phyloP scores from a whole-genome alignment of 2,113 vertebrate genomes.

The Callipepla californica region DNA sequence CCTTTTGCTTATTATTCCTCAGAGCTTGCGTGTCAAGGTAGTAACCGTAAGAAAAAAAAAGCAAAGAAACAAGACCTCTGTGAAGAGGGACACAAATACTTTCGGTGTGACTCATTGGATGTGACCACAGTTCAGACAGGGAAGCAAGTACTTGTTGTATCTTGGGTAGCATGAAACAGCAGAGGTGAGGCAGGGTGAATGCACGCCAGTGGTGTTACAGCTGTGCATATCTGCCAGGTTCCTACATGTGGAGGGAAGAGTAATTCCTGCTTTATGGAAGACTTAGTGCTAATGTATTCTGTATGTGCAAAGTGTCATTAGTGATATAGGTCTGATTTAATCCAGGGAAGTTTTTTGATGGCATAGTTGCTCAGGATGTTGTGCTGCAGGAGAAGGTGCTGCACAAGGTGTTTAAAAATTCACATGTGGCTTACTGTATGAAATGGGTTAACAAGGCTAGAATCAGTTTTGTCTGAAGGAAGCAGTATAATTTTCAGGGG shows the following conservation, averaged over 20 bases:
- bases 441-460: neutral
- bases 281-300: neutral
- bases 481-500: neutral
- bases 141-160: neutral
- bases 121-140: neutral
- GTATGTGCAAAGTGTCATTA: neutral
- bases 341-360: neutral
- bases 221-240: accelerated
- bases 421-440: neutral
- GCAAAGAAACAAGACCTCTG: neutral
- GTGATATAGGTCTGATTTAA: neutral
- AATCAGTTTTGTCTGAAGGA: neutral
- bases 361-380: neutral
- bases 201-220: neutral
- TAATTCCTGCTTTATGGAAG: neutral
- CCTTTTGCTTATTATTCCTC: neutral
- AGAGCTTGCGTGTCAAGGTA: neutral
- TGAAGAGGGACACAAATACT: neutral
- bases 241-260: neutral
- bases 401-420: neutral
- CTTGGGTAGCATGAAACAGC: neutral
- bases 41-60: neutral
- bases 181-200: neutral
- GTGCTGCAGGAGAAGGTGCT: neutral
- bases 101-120: neutral